Evolutionary conservation across 2,797 vertebrate genomes (phyloP).

Genomic region (Xyrichtys novacula): DNA sequence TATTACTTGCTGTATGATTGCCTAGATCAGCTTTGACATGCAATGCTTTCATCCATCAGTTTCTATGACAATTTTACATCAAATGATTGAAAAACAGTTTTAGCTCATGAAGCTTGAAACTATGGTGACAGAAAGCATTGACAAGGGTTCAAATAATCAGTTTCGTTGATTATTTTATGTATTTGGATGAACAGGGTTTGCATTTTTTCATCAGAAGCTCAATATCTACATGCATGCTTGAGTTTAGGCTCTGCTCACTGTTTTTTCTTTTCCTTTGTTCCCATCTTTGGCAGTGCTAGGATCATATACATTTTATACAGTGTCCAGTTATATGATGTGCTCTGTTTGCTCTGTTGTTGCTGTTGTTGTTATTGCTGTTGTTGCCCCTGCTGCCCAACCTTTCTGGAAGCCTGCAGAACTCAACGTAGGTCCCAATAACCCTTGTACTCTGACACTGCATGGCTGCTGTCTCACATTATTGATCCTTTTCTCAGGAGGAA

Average conservation of each 20-base stretch:
- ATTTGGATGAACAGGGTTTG: slow-evolving; percentile 81
- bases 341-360: slow-evolving; percentile 80
- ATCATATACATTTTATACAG: slow-evolving; percentile 61
- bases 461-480: slow-evolving; percentile 61
- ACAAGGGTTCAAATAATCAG: slow-evolving; percentile 64
- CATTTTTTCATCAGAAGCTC: slow-evolving; percentile 67
- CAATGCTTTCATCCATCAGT: slow-evolving; percentile 74
- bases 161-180: slow-evolving; percentile 71
- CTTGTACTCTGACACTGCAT: slow-evolving; percentile 75
- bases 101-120: slow-evolving; percentile 51
- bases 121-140: slow-evolving; percentile 76
- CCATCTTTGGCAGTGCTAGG: slow-evolving; percentile 43
- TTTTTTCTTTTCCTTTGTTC: slow-evolving; percentile 12
- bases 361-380: slow-evolving; percentile 72
- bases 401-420: slow-evolving; percentile 87
- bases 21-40: slow-evolving; percentile 30
- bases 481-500: slow-evolving; percentile 57
- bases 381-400: slow-evolving; percentile 82
- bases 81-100: not conserved
- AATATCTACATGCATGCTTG: slow-evolving; percentile 6
- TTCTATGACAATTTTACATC: slow-evolving; percentile 41
- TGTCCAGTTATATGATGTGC: slow-evolving; percentile 83
- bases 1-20: slow-evolving; percentile 5
- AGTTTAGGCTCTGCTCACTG: slow-evolving; percentile 37
- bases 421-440: slow-evolving; percentile 84